Conservation (phyloP, 1,140 invertebrate genomes). For the Portunus trituberculatus region DNA sequence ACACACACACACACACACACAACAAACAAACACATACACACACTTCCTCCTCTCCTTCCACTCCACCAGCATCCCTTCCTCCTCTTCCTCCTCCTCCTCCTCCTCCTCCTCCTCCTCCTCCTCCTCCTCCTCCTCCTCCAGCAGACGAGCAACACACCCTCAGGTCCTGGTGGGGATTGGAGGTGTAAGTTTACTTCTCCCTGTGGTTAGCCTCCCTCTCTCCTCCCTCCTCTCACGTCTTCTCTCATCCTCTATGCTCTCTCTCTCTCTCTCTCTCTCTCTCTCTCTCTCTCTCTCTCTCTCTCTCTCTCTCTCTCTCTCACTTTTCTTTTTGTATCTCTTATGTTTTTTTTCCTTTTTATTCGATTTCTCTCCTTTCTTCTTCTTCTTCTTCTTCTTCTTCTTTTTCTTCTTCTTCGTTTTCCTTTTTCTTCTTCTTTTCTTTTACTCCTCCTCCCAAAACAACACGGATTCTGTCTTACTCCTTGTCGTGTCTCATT, state of each 20-base stretch:
- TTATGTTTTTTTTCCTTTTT: no score
- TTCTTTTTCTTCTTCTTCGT: no score
- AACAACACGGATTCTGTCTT: neutral
- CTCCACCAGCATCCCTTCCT: neutral
- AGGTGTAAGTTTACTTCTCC: neutral
- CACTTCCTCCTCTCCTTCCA: neutral
- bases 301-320: neutral
- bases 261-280: neutral
- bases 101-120: neutral
- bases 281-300: neutral
- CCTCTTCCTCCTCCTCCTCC: neutral
- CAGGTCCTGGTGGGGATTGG: neutral
- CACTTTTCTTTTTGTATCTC: neutral
- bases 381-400: no score
- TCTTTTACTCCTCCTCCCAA: neutral
- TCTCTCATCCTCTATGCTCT: neutral
- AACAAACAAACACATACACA: no score
- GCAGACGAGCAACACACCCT: neutral
- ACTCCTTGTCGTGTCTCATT: neutral
- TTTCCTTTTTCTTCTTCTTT: no score
- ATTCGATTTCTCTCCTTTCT: no score
- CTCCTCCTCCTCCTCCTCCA: neutral
- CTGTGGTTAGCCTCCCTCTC: neutral
- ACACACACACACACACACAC: no score
- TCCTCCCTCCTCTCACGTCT: no score